A percentile compares a stretch with the other conserved stretches of the same genome.
These are phyloP conservation scores for Cephus nigrinus DNA, from an alignment of 2,888 invertebrate species.

Conservation along the genomic window DNA sequence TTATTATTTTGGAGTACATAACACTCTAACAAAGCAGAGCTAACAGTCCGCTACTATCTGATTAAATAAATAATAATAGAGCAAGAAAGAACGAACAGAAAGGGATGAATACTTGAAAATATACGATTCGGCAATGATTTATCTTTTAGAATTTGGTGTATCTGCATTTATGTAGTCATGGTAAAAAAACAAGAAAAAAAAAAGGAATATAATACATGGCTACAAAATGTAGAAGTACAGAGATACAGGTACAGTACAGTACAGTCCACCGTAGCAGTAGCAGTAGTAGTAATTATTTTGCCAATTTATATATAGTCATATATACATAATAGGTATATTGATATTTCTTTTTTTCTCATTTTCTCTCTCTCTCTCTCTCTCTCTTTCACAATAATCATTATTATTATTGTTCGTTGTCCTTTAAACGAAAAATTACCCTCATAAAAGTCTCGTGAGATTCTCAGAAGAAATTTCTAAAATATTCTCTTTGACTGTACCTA, in stretches of 20 bases:
- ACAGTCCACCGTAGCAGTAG: not conserved
- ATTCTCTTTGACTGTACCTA: not conserved
- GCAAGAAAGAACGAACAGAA: constrained; percentile 9
- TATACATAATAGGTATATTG: not conserved
- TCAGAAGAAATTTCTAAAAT: not conserved
- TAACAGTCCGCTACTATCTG: constrained; percentile 49
- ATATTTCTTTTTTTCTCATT: not conserved
- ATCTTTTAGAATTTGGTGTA: not conserved
- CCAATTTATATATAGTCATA: not conserved
- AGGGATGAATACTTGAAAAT: not conserved
- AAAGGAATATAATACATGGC: constrained; percentile 11
- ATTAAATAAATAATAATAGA: constrained; percentile 16
- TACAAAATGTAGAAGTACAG: constrained; percentile 18
- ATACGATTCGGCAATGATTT: not conserved
- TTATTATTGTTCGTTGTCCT: not conserved
- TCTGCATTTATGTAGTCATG: not conserved
- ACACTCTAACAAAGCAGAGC: constrained; percentile 59
- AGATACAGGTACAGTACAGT: constrained; percentile 10
- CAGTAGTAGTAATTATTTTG: not conserved
- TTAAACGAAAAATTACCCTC: not conserved
- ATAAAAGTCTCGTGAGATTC: not conserved
- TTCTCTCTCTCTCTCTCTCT: not conserved
- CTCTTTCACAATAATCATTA: not conserved
- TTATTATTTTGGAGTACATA: constrained; percentile 53
- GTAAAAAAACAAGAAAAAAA: constrained; percentile 9